Evolutionary conservation across 2,888 invertebrate genomes (phyloP), one percentile per base, ranked within the genome.

Genomic region (Gari tellinella): DNA sequence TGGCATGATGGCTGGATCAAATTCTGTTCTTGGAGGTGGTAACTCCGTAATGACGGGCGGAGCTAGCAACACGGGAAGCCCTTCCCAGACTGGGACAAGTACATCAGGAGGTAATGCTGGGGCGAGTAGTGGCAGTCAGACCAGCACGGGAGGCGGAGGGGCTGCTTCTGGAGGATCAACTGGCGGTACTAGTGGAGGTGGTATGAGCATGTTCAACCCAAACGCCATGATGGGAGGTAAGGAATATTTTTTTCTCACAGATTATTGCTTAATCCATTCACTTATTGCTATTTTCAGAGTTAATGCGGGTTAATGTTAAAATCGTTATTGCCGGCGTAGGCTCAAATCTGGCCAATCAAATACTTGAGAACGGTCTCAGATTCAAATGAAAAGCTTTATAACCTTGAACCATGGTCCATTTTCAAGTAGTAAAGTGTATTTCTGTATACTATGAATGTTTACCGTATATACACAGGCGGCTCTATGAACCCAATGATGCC

Each of bases 1-100:
- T 19, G 77, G 79, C n/a, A 82, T 80, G 80, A 76, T 74, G 76
- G 64, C 69, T 1, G 82, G 80, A 0, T 70, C 80, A 1, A 75
- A 45, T 49, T 40, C 68, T 21, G 43, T 76, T 19, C 45, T 51
- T n/a, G 53, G 61, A 14, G 76, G 76, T 1, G 76, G 76, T 7
- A 76, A 68, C 25, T 25, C 67, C 15, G 60, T 72, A 7, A 57
- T 76, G 64, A 45, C 56, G 15, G 69, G 69, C 0, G 65, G 65
- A 12, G 60, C 26, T 37, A 48, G 25, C 17, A 66, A 66, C 14
- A 49, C 57, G 21, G 64, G 64, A 17, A 60, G 26, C n/a, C 19
- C 31, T 14, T n/a, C 40, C 5, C 25, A 49, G 0, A 31, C 49
- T 8, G 26, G 49, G n/a, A n/a, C 60, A 3, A 21, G 43, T 0